Evolutionary conservation across 1,140 invertebrate genomes (phyloP).

Genomic region (Colletes gigas): DNA sequence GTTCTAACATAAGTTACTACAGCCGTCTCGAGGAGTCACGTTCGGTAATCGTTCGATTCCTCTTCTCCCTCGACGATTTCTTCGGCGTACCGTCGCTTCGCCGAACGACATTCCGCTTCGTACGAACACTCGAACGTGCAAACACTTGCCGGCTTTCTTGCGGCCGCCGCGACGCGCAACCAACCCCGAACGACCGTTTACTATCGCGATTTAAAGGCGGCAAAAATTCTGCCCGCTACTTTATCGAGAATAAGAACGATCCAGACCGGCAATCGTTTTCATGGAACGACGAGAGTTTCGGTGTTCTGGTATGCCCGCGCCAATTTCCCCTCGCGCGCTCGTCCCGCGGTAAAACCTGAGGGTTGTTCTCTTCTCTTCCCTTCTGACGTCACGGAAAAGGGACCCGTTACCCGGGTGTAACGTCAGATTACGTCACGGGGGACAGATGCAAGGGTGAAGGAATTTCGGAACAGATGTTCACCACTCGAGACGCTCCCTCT

Average conservation of each 20-base stretch:
- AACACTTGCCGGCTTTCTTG: conserved; percentile 43
- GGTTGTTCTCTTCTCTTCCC: conserved; percentile 8
- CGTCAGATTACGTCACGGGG: conserved; percentile 69
- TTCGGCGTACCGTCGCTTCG: conserved; percentile 43
- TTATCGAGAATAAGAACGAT: conserved; percentile 5
- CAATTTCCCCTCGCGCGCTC: too few species aligned
- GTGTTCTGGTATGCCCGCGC: background rate
- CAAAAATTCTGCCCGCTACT: conserved; percentile 18
- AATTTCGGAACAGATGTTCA: conserved; percentile 22
- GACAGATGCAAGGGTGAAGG: conserved; percentile 51
- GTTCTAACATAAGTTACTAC: conserved; percentile 33
- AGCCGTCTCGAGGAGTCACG: conserved; percentile 33
- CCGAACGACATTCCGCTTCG: conserved; percentile 56
- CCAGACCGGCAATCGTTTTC: conserved; percentile 24
- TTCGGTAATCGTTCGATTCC: conserved; percentile 43
- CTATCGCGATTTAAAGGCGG: conserved; percentile 31
- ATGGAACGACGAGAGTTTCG: conserved; percentile 14
- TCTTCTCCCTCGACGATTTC: conserved; percentile 39
- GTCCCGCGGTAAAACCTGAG: too few species aligned
- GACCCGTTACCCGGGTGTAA: conserved; percentile 65
- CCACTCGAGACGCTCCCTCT: background rate
- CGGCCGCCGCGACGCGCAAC: background rate
- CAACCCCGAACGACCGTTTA: conserved; percentile 12
- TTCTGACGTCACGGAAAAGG: conserved; percentile 65
- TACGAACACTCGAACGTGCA: conserved; percentile 54